phyloP scores from a whole-genome alignment of 2,888 invertebrate species.

The Pterostichus niger region DNA sequence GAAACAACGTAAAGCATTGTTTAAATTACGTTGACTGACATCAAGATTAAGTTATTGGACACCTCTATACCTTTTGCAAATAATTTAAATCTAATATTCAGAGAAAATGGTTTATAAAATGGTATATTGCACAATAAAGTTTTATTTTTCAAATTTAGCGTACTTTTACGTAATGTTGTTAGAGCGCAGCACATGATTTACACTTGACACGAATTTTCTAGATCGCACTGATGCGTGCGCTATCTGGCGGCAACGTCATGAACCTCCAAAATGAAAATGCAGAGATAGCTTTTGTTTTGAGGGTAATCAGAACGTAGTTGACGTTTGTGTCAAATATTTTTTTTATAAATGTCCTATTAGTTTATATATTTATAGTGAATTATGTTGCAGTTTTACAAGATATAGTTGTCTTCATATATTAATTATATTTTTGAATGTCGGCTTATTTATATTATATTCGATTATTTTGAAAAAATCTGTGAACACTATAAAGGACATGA shows the following conservation, averaged over 20 bases:
- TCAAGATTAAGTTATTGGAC: too few relatives aligned
- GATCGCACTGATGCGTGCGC: constrained; percentile 26
- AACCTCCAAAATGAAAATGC: constrained; percentile 56
- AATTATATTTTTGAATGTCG: constrained; percentile 30
- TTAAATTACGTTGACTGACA: too few relatives aligned
- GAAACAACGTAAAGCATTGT: too few relatives aligned
- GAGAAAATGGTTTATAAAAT: too few relatives aligned
- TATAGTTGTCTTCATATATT: constrained; percentile 59
- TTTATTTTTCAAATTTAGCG: constrained; percentile 12
- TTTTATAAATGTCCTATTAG: constrained; percentile 66
- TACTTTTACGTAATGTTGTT: constrained; percentile 3
- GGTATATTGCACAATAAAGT: too few relatives aligned
- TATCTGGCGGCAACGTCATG: constrained; percentile 48
- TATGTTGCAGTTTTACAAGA: constrained; percentile 63
- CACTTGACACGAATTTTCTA: constrained; percentile 29
- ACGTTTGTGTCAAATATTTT: constrained; percentile 72
- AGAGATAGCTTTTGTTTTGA: constrained; percentile 73
- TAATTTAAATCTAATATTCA: too few relatives aligned
- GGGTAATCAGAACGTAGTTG: constrained; percentile 71
- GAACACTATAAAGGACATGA: constrained; percentile 63
- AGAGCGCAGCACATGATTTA: constrained; percentile 44
- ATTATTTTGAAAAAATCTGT: constrained; percentile 60
- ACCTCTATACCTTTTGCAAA: too few relatives aligned
- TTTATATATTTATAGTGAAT: constrained; percentile 64
- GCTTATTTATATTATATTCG: constrained; percentile 42